Percentiles rank a stretch among this genome's conserved stretches.
phyloP scores from a whole-genome alignment of 1,140 invertebrate species.

The Papilio machaon region DNA sequence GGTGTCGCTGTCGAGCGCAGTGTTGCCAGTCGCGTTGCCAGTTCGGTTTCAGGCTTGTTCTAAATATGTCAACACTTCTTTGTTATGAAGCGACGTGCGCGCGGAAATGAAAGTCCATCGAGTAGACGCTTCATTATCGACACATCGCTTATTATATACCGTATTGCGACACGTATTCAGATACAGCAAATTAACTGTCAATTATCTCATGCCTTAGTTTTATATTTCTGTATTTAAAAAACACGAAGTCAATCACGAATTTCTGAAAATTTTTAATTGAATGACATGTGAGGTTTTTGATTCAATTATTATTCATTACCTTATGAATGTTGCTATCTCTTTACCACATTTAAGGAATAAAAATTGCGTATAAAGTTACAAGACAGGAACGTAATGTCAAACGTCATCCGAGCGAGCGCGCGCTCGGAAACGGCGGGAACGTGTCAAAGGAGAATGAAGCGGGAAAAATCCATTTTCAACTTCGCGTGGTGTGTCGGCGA shows the following conservation, averaged over 20 bases:
- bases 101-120: conserved; percentile 79
- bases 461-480: conserved; percentile 54
- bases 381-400: conserved; percentile 31
- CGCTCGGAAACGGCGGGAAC: conserved; percentile 31
- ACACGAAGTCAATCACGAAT: no score
- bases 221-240: conserved; percentile 5
- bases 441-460: conserved; percentile 38
- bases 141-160: conserved; percentile 68
- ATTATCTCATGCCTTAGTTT: neutral
- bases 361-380: conserved; percentile 1
- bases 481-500: conserved; percentile 41
- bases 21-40: conserved; percentile 59
- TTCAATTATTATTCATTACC: no score
- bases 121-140: conserved; percentile 72
- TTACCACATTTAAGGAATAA: neutral
- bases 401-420: conserved; percentile 26
- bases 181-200: conserved; percentile 52
- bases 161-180: conserved; percentile 40
- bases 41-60: conserved; percentile 81
- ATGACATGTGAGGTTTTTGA: no score
- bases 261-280: no score
- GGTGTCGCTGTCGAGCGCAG: conserved; percentile 54
- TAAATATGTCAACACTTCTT: conserved; percentile 81
- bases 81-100: conserved; percentile 76
- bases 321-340: neutral